Percentiles rank a stretch among this genome's conserved stretches.
phyloP scores from a whole-genome alignment of 2,113 vertebrate genomes.

The Oenanthe melanoleuca region DNA sequence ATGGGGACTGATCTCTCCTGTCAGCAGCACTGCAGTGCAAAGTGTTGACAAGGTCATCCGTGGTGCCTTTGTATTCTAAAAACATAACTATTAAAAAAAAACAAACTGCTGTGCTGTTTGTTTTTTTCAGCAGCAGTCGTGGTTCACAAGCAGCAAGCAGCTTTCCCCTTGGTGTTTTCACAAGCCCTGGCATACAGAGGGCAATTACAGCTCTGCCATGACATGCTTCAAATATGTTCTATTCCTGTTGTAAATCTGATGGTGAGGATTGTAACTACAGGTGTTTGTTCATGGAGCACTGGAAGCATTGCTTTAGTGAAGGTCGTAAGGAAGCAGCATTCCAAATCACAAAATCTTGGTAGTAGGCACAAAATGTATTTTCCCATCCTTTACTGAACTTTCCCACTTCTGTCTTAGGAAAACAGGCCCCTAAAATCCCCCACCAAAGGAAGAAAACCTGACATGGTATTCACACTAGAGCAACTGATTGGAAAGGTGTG shows the following conservation, averaged over 20 bases:
- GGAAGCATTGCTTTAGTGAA: background rate
- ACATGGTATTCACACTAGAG: background rate
- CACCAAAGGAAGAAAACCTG: background rate
- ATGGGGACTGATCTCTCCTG: background rate
- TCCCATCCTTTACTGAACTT: background rate
- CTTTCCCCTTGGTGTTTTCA: background rate
- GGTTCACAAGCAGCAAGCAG: background rate
- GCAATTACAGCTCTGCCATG: background rate
- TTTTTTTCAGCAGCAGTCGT: background rate
- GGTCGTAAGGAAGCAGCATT: slow-evolving; percentile 9
- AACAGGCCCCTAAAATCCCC: background rate
- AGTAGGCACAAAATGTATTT: background rate
- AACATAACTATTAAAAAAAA: background rate
- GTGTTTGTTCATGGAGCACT: background rate
- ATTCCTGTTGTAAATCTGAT: background rate
- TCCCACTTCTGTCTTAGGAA: background rate
- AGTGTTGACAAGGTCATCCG: background rate
- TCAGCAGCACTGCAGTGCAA: background rate
- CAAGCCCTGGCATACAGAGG: background rate
- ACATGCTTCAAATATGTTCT: background rate
- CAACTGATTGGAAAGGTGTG: background rate
- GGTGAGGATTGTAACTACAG: background rate
- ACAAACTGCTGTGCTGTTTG: background rate
- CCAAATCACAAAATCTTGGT: background rate
- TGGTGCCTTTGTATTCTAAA: background rate